These are phyloP conservation scores for Archaeoteleia sp. DNA, from an alignment of 2,888 invertebrate genomes.

Conservation along the genomic window DNA sequence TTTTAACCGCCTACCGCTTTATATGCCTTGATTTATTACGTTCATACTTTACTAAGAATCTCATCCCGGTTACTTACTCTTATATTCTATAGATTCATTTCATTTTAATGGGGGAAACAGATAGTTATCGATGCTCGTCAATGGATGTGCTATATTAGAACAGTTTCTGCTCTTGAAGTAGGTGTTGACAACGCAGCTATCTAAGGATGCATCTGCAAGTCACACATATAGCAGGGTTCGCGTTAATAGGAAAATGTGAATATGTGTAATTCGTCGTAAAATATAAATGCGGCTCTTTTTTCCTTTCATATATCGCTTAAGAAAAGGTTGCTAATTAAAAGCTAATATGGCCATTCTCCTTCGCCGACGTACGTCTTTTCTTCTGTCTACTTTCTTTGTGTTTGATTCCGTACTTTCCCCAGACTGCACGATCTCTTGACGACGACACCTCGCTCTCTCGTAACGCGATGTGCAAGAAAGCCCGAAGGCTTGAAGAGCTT, in stretches of 20 bases:
- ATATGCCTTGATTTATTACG: conserved; percentile 35
- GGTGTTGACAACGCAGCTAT: too few relatives aligned
- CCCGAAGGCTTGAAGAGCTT: conserved; percentile 70
- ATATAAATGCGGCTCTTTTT: not conserved
- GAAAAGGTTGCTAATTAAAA: conserved; percentile 66
- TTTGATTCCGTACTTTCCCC: conserved; percentile 50
- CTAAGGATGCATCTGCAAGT: too few relatives aligned
- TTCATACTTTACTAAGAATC: too few relatives aligned
- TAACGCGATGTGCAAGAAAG: conserved; percentile 66
- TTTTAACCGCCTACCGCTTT: conserved; percentile 34
- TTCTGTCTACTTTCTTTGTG: conserved; percentile 44
- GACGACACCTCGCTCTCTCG: conserved; percentile 55
- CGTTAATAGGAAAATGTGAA: too few relatives aligned
- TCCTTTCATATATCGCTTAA: too few relatives aligned
- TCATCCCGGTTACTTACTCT: too few relatives aligned
- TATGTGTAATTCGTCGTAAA: not conserved
- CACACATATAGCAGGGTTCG: too few relatives aligned
- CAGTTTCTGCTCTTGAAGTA: too few relatives aligned
- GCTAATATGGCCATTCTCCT: conserved; percentile 71
- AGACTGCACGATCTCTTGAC: conserved; percentile 51
- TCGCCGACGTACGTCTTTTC: conserved; percentile 50
- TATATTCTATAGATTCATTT: too few relatives aligned
- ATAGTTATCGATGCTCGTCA: too few relatives aligned
- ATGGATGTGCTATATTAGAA: too few relatives aligned
- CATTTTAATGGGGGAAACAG: too few relatives aligned